Conservation (phyloP, 2,888 invertebrate genomes). For the Conistra vaccinii region DNA sequence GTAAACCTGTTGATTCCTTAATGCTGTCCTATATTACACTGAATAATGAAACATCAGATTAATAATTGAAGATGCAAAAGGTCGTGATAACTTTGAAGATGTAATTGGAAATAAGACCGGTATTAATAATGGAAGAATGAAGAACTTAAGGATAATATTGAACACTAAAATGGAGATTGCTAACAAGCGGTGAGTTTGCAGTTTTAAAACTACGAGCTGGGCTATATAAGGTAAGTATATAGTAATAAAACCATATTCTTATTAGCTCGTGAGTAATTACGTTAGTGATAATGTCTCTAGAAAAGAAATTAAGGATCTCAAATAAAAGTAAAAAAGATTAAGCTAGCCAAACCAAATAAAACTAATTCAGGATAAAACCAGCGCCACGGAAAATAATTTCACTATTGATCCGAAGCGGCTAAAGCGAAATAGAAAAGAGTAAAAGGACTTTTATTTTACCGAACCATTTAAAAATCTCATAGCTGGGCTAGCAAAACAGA, state of each 20-base stretch:
- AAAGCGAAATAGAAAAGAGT: slow-evolving; percentile 40
- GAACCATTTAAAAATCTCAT: slow-evolving; percentile 47
- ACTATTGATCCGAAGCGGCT: slow-evolving; percentile 25
- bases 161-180: slow-evolving; percentile 15
- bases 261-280: neutral
- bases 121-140: slow-evolving; percentile 24
- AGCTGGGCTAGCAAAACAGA: slow-evolving; percentile 32
- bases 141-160: slow-evolving; percentile 19
- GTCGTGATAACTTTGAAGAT: slow-evolving; percentile 31
- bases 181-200: neutral
- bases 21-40: slow-evolving; percentile 29
- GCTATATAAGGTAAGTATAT: neutral
- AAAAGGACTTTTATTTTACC: slow-evolving; percentile 43
- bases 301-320: slow-evolving; percentile 9
- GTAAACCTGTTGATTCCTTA: slow-evolving; percentile 57
- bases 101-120: slow-evolving; percentile 37
- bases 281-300: neutral
- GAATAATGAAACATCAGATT: slow-evolving; percentile 44
- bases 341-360: slow-evolving; percentile 24
- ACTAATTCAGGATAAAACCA: slow-evolving; percentile 27
- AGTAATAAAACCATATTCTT: neutral
- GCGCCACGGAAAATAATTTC: slow-evolving; percentile 33
- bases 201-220: neutral
- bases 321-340: slow-evolving; percentile 19
- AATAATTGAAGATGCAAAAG: slow-evolving; percentile 42